Conservation (phyloP, 2,888 invertebrate species). For the Beris morrisii region DNA sequence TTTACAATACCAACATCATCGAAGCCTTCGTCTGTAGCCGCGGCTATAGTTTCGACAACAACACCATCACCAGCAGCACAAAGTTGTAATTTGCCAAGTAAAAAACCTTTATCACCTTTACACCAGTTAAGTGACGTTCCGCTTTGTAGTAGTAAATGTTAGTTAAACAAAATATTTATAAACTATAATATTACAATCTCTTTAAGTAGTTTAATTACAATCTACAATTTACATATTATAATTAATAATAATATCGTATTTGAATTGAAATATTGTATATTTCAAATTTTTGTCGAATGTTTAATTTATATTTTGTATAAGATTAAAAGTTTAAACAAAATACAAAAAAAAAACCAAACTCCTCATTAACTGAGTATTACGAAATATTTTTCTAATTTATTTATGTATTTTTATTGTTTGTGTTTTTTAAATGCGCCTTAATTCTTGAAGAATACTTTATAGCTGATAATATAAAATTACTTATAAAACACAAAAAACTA, state of each 20-base stretch:
- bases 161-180: constrained; percentile 25
- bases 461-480: no score
- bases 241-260: no score
- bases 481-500: no score
- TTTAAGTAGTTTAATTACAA: neutral
- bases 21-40: constrained; percentile 1
- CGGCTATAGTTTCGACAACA: constrained; percentile 4
- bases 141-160: constrained; percentile 43
- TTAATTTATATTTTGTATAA: constrained; percentile 1
- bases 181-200: constrained; percentile 1
- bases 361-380: no score
- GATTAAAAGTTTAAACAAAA: no score
- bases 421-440: no score
- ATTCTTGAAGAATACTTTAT: no score
- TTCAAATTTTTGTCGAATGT: constrained; percentile 25
- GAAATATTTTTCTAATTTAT: no score
- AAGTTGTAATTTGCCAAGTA: constrained; percentile 27
- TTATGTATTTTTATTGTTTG: no score
- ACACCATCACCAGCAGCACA: constrained; percentile 28
- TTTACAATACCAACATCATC: constrained; percentile 32
- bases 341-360: no score
- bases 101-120: constrained; percentile 36
- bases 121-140: constrained; percentile 39
- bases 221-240: neutral
- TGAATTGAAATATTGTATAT: constrained; percentile 26